These are phyloP conservation scores for Eufriesea mexicana DNA, from an alignment of 1,140 invertebrate species.

Conservation along the genomic window DNA sequence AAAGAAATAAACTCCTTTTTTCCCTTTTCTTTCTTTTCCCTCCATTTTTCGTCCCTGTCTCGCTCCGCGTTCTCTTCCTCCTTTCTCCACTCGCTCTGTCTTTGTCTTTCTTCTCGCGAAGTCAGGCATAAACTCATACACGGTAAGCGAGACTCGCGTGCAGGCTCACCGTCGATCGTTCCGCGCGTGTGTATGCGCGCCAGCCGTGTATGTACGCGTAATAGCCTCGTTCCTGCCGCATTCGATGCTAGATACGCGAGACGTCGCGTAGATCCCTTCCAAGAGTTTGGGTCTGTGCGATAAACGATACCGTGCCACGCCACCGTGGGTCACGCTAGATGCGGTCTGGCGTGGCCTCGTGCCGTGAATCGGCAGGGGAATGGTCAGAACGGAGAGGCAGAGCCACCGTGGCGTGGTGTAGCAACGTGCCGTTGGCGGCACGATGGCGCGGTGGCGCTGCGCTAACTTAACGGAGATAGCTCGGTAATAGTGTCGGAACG, in stretches of 20 bases:
- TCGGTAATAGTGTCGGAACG: constrained; percentile 21
- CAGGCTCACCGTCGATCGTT: constrained; percentile 63
- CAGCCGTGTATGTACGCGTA: constrained; percentile 78
- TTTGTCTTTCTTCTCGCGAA: constrained; percentile 62
- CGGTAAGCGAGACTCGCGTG: constrained; percentile 53
- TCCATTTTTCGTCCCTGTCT: too few relatives aligned
- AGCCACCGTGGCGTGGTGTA: neutral
- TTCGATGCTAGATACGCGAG: constrained; percentile 78
- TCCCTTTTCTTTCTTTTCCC: too few relatives aligned
- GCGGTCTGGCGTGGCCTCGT: constrained; percentile 20
- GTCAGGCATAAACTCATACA: constrained; percentile 22
- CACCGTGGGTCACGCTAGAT: constrained; percentile 39
- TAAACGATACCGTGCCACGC: constrained; percentile 77
- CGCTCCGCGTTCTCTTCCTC: neutral
- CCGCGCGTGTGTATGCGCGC: constrained; percentile 71
- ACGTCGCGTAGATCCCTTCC: constrained; percentile 72
- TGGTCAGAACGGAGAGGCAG: constrained; percentile 4
- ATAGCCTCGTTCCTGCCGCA: constrained; percentile 80
- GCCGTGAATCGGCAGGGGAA: constrained; percentile 38
- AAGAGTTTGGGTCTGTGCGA: constrained; percentile 72
- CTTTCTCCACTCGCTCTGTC: constrained; percentile 39
- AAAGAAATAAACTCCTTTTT: too few relatives aligned
- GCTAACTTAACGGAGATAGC: constrained; percentile 29
- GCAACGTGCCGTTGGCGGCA: constrained; percentile 20
- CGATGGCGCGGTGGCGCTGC: constrained; percentile 27